These are phyloP conservation scores for Erythrolamprus reginae DNA, from an alignment of 2,113 vertebrate genomes.

Conservation along the genomic window DNA sequence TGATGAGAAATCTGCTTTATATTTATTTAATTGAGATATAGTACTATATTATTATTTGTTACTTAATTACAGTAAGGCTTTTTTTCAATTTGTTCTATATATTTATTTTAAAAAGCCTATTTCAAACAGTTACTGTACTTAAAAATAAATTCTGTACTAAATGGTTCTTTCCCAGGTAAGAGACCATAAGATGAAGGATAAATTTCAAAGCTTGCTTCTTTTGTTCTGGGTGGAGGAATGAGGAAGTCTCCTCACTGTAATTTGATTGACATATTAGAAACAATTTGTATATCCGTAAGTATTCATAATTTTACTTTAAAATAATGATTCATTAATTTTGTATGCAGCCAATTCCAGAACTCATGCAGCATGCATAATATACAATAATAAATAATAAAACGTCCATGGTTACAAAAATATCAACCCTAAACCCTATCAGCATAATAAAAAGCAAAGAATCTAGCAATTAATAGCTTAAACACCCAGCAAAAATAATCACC, in stretches of 20 bases:
- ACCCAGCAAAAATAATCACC: background rate
- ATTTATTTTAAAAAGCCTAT: background rate
- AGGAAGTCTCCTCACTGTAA: background rate
- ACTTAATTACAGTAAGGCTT: background rate
- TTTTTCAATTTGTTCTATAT: background rate
- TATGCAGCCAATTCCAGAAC: background rate
- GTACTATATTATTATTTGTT: background rate
- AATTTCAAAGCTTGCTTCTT: background rate
- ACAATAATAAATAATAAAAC: background rate
- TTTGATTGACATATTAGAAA: background rate
- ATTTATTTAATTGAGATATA: background rate
- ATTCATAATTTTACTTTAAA: background rate
- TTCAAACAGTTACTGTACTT: background rate
- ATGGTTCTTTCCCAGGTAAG: background rate
- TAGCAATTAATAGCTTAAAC: background rate
- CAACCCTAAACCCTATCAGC: background rate
- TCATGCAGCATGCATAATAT: background rate
- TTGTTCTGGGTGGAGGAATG: background rate
- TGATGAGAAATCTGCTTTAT: background rate
- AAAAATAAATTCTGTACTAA: background rate
- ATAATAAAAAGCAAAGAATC: background rate
- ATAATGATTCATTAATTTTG: background rate
- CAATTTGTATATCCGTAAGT: background rate
- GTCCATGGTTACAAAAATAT: background rate
- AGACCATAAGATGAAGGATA: background rate